These are phyloP conservation scores for Xiphophorus maculatus DNA, from an alignment of 2,113 vertebrate species.

Conservation along the genomic window DNA sequence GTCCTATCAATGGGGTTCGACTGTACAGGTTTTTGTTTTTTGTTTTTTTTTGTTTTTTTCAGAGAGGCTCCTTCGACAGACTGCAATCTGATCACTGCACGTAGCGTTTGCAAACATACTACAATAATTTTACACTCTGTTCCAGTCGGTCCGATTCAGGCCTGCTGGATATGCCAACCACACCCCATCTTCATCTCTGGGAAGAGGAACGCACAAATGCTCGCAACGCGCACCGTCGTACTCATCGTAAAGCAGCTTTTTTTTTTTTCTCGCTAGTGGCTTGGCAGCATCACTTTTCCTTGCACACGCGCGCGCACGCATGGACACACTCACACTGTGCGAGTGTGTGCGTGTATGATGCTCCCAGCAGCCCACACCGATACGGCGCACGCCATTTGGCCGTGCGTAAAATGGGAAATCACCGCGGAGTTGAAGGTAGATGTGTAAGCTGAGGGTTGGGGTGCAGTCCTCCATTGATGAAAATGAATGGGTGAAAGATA, in stretches of 20 bases:
- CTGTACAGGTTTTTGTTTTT: background rate
- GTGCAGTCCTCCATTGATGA: constrained; percentile 60
- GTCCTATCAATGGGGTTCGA: background rate
- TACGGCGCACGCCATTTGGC: constrained; percentile 22
- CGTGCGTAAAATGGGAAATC: constrained; percentile 48
- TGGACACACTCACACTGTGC: background rate
- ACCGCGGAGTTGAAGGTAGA: constrained; percentile 8
- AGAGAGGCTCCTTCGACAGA: background rate
- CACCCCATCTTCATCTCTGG: constrained; percentile 63
- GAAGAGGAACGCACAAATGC: constrained; percentile 24
- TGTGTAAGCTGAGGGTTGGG: constrained; percentile 41
- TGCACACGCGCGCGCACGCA: background rate
- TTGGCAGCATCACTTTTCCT: background rate
- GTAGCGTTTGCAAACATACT: background rate
- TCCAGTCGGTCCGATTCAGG: constrained; percentile 29
- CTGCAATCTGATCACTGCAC: background rate
- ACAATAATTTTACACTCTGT: background rate
- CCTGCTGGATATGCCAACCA: constrained; percentile 71
- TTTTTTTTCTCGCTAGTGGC: background rate
- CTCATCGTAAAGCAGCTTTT: constrained; percentile 9
- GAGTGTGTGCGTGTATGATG: no score
- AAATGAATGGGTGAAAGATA: constrained; percentile 51
- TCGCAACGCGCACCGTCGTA: constrained; percentile 11
- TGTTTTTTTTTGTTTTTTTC: background rate
- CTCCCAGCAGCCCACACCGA: constrained; percentile 2